Base-by-base conservation (phyloP, 2,113 vertebrate species). In the Percina caprodes region DNA sequence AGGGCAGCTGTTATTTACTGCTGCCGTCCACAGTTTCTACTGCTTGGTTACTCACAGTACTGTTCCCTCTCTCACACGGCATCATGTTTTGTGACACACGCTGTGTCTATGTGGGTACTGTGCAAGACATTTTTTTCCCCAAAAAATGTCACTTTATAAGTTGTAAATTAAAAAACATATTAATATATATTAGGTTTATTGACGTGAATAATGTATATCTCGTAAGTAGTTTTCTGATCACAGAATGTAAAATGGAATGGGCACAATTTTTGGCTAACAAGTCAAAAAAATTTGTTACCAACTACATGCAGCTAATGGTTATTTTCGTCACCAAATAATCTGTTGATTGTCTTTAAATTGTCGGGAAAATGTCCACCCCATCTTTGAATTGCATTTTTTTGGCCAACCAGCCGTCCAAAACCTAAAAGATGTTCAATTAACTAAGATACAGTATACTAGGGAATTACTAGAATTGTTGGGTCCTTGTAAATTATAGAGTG, bases 1-100 rank as follows among this genome's bases (percentile, higher is more conserved):
- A 24, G 86, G 75, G 83, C 86, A 83, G 86, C 78, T 62, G 69
- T 86, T 87, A 91, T 89, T 91, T 89, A 79, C 86, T 72, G 79
- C 85, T 74, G 83, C 80, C 62, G 74, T 83, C 77, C 71, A 2
- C 70, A 23, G 52, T 70, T 26, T 66, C 7, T 1, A 2, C 59
- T 6, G 46, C 83, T 18, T 42, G 69, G 76, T 7, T 16, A 46
- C 74, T 68, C 85, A 33, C 80, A n/a, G 11, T 42, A 30, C 56
- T 24, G 63, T 26, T 42, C 60, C 48, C 51, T 10, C 13, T n/a
- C 59, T 33, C 0, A 19, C 35, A 30, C 24, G 21, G 52, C 65
- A 56, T 45, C 12, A 18, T 46, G 35, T 69, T 71, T 4, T 3
- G 1, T 48, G 42, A 52, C 49, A 30, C 5, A 4, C 13, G 11